Base-by-base conservation (phyloP, 2,113 vertebrate genomes). In the Grallaria varia region DNA sequence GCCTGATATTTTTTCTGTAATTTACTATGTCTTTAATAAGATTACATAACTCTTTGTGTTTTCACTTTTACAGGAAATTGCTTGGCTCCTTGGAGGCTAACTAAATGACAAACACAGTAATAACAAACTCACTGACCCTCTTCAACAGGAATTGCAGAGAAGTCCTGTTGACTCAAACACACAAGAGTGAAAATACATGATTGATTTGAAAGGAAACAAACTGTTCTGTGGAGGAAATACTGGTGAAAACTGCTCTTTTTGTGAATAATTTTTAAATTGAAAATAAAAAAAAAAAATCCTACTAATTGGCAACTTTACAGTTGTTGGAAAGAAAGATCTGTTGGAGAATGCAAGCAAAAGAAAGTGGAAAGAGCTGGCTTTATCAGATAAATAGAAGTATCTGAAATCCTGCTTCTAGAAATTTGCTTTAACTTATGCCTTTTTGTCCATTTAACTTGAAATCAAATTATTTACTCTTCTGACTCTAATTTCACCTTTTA, bases 1-100 rank as follows among this genome's bases (percentile, higher is more conserved):
- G 45, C 39, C 72, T 87, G 23, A 9, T 74, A 62, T 55, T 91
- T 89, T 86, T 90, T 58, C 63, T n/a, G 63, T 1, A 2, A 35
- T 30, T 67, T 86, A 81, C 5, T 55, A 40, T 33, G 49, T 30
- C 64, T 90, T 86, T 93, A 96, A 95, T 82, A 83, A 93, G 59
- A 91, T 68, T 52, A 58, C 56, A 74, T 67, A 76, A 94, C 91
- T 91, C 83, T 83, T 84, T 49, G 64, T 80, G 37, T 86, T 94
- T 95, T 95, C 49, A 84, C 69, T 94, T 75, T 84, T 75, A 90
- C 93, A 93, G 85, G 87, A 96, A 96, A 88, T 86, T 89, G 49
- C 79, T 72, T 53, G 62, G 53, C 76, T 93, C 85, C 76, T 86
- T 62, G 12, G 42, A 89, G 73, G 31, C 44, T 89, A 86, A 84